Evolutionary conservation across 1,140 invertebrate genomes (phyloP).

Genomic region (Leptestheria dahalacensis): DNA sequence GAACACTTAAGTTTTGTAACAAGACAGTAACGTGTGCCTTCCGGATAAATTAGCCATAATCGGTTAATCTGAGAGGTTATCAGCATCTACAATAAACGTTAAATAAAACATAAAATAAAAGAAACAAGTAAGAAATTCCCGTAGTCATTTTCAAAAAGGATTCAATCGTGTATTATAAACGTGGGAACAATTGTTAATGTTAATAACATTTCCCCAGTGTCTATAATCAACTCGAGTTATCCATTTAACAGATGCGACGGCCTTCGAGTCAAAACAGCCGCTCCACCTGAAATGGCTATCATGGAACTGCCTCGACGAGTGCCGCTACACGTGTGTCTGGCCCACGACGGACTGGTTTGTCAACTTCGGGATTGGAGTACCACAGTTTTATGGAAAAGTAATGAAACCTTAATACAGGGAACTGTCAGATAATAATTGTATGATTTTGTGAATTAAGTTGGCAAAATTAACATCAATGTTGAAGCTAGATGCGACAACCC

Average conservation of each 20-base stretch:
- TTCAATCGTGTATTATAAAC: slow-evolving; percentile 10
- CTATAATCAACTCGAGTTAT: slow-evolving; percentile 8
- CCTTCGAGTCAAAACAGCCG: slow-evolving; percentile 25
- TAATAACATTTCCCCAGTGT: not conserved
- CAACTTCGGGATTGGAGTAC: slow-evolving; percentile 46
- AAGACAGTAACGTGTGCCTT: not conserved
- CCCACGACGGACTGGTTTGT: slow-evolving; percentile 63
- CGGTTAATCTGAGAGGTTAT: too few relatives aligned
- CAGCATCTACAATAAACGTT: too few relatives aligned
- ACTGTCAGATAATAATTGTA: slow-evolving; percentile 16
- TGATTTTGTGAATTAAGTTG: slow-evolving; percentile 14
- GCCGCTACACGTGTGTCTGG: slow-evolving; percentile 87
- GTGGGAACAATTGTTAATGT: slow-evolving; percentile 16
- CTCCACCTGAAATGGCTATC: slow-evolving; percentile 38
- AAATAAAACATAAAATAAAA: too few relatives aligned
- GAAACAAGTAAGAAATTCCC: too few relatives aligned
- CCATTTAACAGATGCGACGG: not conserved
- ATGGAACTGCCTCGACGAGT: slow-evolving; percentile 71
- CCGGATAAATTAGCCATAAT: too few relatives aligned
- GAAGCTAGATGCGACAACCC: too few relatives aligned
- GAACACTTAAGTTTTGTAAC: not conserved
- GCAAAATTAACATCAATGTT: too few relatives aligned
- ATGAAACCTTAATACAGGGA: too few relatives aligned
- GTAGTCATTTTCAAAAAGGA: too few relatives aligned
- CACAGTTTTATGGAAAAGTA: slow-evolving; percentile 96